A percentile compares a stretch with the other conserved stretches of the same genome.
Conservation (phyloP, 2,888 invertebrate species). For the Drosophila austrosaltans region DNA sequence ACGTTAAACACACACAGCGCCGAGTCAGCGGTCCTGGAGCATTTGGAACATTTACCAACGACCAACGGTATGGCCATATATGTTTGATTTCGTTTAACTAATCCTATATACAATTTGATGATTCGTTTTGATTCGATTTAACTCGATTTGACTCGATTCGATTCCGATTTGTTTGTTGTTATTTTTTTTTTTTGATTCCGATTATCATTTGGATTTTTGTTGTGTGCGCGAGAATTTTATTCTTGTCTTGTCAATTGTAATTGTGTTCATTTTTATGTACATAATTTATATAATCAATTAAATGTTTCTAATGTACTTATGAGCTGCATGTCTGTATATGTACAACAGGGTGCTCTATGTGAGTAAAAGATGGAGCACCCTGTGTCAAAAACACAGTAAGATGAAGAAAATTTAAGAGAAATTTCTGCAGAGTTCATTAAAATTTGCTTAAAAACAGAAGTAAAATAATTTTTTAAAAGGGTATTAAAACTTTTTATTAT, state of each 20-base stretch:
- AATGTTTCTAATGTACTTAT: background rate
- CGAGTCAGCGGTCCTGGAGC: conserved; percentile 84
- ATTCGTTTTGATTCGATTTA: conserved; percentile 29
- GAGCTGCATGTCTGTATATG: conserved; percentile 3
- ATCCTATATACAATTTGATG: background rate
- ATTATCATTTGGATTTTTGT: background rate
- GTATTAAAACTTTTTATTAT: too few species aligned
- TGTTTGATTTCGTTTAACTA: conserved; percentile 11
- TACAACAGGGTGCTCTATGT: background rate
- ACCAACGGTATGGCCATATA: conserved; percentile 78
- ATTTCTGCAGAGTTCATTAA: too few species aligned
- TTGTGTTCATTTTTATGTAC: background rate
- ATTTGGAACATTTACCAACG: conserved; percentile 83
- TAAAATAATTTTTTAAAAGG: too few species aligned
- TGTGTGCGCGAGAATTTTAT: background rate
- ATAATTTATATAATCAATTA: conserved; percentile 5
- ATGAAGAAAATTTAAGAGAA: too few species aligned
- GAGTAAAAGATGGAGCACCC: background rate
- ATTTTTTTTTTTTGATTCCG: background rate
- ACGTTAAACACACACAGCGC: conserved; percentile 83
- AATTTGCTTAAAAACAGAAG: too few species aligned
- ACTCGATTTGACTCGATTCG: background rate
- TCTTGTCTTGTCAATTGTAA: conserved; percentile 2
- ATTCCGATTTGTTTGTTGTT: background rate
- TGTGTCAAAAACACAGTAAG: background rate